A percentile compares a stretch with the other conserved stretches of the same genome.
These are phyloP conservation scores for Camponotus vicinus DNA, from an alignment of 1,140 invertebrate species.

Conservation along the genomic window DNA sequence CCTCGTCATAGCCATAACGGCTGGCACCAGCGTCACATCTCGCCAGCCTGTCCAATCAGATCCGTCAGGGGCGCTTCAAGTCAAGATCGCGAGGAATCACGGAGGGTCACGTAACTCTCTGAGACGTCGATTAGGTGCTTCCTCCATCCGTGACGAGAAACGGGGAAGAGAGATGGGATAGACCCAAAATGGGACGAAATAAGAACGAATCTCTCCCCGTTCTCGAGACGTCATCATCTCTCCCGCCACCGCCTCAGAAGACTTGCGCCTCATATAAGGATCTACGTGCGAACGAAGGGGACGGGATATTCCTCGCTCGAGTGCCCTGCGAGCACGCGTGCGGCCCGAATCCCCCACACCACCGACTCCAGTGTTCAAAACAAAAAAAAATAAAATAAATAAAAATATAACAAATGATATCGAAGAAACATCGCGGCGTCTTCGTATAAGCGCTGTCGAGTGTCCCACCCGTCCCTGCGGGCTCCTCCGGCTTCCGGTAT, in stretches of 20 bases:
- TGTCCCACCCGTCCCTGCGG: constrained; percentile 25
- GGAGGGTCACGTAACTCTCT: neutral
- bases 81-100: constrained; percentile 7
- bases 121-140: constrained; percentile 9
- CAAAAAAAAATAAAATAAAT: constrained; percentile 59
- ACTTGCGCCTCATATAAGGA: constrained; percentile 79
- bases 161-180: constrained; percentile 36
- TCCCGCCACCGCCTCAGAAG: constrained; percentile 41
- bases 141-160: constrained; percentile 40
- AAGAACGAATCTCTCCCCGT: neutral
- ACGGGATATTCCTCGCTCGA: constrained; percentile 75
- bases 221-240: constrained; percentile 26
- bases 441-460: constrained; percentile 55
- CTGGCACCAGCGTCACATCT: constrained; percentile 57
- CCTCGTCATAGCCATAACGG: constrained; percentile 67
- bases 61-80: constrained; percentile 71
- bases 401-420: constrained; percentile 48
- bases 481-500: constrained; percentile 7
- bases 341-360: constrained; percentile 81
- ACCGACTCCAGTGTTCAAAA: constrained; percentile 85
- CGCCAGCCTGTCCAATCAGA: constrained; percentile 69
- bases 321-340: constrained; percentile 32
- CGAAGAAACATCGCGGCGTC: constrained; percentile 39
- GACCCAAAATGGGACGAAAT: constrained; percentile 18
- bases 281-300: constrained; percentile 75